phyloP scores from a whole-genome alignment of 2,113 vertebrate genomes.

The Oncorhynchus tshawytscha region DNA sequence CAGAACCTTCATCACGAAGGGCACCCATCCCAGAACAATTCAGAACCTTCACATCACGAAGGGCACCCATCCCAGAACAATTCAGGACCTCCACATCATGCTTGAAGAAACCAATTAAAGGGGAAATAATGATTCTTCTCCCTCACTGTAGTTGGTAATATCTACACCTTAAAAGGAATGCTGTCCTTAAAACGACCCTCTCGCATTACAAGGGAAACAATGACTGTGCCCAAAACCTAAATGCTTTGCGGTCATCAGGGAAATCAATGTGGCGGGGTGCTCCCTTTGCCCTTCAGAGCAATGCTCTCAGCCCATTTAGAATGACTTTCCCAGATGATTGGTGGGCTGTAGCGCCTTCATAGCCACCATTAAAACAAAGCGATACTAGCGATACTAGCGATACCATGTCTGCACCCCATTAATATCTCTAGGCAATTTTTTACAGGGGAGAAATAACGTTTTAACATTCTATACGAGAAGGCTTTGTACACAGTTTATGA shows the following conservation, averaged over 20 bases:
- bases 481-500: constrained; percentile 38
- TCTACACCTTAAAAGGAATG: constrained; percentile 12
- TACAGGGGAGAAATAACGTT: constrained; percentile 34
- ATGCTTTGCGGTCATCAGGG: constrained; percentile 25
- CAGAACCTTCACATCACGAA: no score
- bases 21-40: no score
- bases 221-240: constrained; percentile 27
- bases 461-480: constrained; percentile 46
- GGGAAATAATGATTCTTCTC: background rate
- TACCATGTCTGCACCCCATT: background rate
- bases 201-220: constrained; percentile 33
- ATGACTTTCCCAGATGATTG: constrained; percentile 25
- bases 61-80: no score
- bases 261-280: constrained; percentile 34
- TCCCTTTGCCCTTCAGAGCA: constrained; percentile 28
- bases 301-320: constrained; percentile 6
- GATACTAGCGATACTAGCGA: background rate
- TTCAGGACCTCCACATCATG: no score
- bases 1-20: no score
- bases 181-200: constrained; percentile 20
- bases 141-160: background rate
- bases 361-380: constrained; percentile 10
- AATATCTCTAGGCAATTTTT: no score
- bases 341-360: constrained; percentile 4
- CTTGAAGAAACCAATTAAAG: background rate